These are phyloP conservation scores for Ormyrus rosae DNA, from an alignment of 2,888 invertebrate genomes.

Conservation along the genomic window DNA sequence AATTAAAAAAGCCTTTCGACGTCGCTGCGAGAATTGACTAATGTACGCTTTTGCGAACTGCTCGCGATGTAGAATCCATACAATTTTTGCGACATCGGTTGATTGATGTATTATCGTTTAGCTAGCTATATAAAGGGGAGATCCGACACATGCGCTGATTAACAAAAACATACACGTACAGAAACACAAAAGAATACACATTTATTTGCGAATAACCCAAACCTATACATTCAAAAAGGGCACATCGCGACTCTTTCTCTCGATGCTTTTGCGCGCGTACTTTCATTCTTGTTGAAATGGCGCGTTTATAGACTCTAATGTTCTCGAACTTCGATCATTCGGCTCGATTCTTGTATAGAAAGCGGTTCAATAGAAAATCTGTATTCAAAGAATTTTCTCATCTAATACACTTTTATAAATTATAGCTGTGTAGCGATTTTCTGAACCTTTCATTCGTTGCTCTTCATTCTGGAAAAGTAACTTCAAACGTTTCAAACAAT, in stretches of 20 bases:
- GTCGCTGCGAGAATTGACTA: conserved; percentile 58
- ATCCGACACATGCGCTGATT: conserved; percentile 35
- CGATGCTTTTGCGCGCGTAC: conserved; percentile 34
- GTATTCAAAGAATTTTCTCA: not conserved
- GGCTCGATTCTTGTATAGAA: conserved; percentile 48
- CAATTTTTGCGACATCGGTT: conserved; percentile 61
- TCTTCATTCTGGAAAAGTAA: not conserved
- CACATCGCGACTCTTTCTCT: conserved; percentile 38
- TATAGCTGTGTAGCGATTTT: conserved; percentile 3
- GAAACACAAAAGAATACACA: not conserved
- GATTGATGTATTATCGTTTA: conserved; percentile 65
- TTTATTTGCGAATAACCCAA: not conserved
- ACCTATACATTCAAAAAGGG: conserved; percentile 2
- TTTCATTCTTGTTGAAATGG: conserved; percentile 26
- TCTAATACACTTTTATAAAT: conserved; percentile 16
- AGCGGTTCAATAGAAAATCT: conserved; percentile 1
- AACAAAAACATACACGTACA: not conserved
- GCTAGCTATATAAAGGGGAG: conserved; percentile 60
- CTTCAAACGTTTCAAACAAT: too few species aligned
- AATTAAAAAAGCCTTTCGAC: conserved; percentile 55
- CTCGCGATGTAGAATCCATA: conserved; percentile 57
- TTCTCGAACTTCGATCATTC: conserved; percentile 41
- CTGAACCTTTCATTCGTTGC: conserved; percentile 7
- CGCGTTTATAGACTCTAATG: conserved; percentile 8
- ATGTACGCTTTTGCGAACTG: conserved; percentile 56